Conservation (phyloP, 2,113 vertebrate species). For the Hassar affinis region DNA sequence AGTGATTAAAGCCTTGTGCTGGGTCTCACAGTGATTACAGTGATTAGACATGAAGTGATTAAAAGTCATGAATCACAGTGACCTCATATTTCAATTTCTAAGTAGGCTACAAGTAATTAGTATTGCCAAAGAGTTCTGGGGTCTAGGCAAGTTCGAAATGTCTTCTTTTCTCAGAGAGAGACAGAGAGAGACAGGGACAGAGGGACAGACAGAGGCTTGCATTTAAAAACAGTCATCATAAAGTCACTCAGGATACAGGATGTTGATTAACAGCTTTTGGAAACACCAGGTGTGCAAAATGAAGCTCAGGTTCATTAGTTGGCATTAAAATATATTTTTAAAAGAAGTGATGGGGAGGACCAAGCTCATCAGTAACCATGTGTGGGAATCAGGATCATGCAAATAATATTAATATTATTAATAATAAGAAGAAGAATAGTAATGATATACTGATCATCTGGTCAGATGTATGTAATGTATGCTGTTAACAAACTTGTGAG, state of each 20-base stretch:
- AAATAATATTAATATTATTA: not conserved
- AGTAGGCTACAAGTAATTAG: constrained; percentile 16
- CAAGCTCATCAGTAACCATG: not conserved
- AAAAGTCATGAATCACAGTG: constrained; percentile 26
- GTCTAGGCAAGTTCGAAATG: not conserved
- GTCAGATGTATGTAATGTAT: too few relatives aligned
- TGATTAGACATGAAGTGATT: constrained; percentile 28
- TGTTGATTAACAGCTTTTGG: not conserved
- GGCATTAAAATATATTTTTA: not conserved
- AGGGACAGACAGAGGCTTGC: not conserved
- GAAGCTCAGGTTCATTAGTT: not conserved
- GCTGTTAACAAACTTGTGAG: not conserved
- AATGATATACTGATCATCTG: too few relatives aligned
- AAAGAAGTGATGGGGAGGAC: not conserved
- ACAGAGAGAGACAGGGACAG: not conserved
- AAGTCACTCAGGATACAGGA: not conserved
- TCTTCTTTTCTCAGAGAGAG: not conserved
- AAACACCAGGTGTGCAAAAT: not conserved
- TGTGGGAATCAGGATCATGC: too few relatives aligned
- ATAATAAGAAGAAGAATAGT: too few relatives aligned
- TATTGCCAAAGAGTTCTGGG: constrained; percentile 14
- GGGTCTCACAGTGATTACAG: constrained; percentile 20
- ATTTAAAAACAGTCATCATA: not conserved
- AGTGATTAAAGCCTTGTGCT: constrained; percentile 17
- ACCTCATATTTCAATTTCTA: constrained; percentile 27